Percentiles rank a stretch among this genome's conserved stretches.
phyloP scores from a whole-genome alignment of 1,140 invertebrate species.

The Leptinotarsa undecemlineata region DNA sequence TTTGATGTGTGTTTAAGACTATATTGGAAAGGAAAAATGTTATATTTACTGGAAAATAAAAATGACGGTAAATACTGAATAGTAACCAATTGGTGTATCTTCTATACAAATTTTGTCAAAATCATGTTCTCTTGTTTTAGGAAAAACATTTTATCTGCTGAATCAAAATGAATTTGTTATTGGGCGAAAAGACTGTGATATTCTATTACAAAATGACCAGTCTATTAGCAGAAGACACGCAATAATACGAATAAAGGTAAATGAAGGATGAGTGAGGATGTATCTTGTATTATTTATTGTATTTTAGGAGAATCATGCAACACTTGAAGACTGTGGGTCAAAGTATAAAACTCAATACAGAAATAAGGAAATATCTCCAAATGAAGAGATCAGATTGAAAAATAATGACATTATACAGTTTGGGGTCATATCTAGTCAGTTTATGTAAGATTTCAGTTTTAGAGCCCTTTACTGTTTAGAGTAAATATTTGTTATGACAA shows the following conservation, averaged over 20 bases:
- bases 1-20: too few species aligned
- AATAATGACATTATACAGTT: slow-evolving; percentile 59
- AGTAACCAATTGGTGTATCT: too few species aligned
- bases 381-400: slow-evolving; percentile 49
- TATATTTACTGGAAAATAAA: slow-evolving; percentile 18
- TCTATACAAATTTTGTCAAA: too few species aligned
- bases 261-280: neutral
- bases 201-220: slow-evolving; percentile 36
- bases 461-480: too few species aligned
- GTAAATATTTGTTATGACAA: too few species aligned
- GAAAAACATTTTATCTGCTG: slow-evolving; percentile 30
- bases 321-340: slow-evolving; percentile 58
- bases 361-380: slow-evolving; percentile 47
- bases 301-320: slow-evolving; percentile 46
- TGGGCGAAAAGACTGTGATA: slow-evolving; percentile 43
- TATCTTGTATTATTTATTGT: neutral
- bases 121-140: slow-evolving; percentile 22
- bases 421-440: slow-evolving; percentile 57
- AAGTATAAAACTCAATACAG: slow-evolving; percentile 62
- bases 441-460: slow-evolving; percentile 30
- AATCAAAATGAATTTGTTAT: slow-evolving; percentile 31
- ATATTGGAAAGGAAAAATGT: slow-evolving; percentile 6
- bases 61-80: neutral
- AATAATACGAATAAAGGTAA: slow-evolving; percentile 34
- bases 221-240: slow-evolving; percentile 45